phyloP scores from a whole-genome alignment of 2,888 invertebrate genomes.

The Lasioglossum marginatum region DNA sequence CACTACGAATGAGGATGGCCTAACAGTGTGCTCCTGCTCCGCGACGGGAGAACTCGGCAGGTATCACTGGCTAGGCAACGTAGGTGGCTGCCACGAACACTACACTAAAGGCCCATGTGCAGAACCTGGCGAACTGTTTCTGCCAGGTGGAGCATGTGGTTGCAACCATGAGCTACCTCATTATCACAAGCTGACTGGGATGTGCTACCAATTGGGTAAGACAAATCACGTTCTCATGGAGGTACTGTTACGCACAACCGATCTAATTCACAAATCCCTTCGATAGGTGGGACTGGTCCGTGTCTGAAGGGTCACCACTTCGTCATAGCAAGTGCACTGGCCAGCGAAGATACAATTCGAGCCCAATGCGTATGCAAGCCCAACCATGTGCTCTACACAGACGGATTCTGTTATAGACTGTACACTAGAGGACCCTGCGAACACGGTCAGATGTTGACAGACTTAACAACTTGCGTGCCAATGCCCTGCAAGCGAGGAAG shows the following conservation, averaged over 20 bases:
- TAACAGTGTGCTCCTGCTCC: conserved; percentile 89
- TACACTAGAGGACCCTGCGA: conserved; percentile 93
- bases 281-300: conserved; percentile 90
- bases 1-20: conserved; percentile 86
- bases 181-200: conserved; percentile 88
- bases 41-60: conserved; percentile 85
- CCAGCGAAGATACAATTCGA: conserved; percentile 76
- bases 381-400: conserved; percentile 87
- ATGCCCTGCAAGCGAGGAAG: conserved; percentile 91
- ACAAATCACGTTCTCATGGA: too few species aligned
- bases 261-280: conserved; percentile 27
- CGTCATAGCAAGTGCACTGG: conserved; percentile 82
- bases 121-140: conserved; percentile 90
- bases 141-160: conserved; percentile 91
- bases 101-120: conserved; percentile 93
- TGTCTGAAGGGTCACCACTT: conserved; percentile 91
- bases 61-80: conserved; percentile 87
- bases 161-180: conserved; percentile 90
- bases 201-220: conserved; percentile 91
- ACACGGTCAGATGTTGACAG: conserved; percentile 88
- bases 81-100: conserved; percentile 90
- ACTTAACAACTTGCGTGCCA: conserved; percentile 88
- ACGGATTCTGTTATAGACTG: conserved; percentile 90
- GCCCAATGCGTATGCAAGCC: conserved; percentile 90
- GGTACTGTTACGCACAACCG: conserved; percentile 15